Evolutionary conservation across 2,113 vertebrate species (phyloP).

Genomic region (Onychorhynchus coronatus): DNA sequence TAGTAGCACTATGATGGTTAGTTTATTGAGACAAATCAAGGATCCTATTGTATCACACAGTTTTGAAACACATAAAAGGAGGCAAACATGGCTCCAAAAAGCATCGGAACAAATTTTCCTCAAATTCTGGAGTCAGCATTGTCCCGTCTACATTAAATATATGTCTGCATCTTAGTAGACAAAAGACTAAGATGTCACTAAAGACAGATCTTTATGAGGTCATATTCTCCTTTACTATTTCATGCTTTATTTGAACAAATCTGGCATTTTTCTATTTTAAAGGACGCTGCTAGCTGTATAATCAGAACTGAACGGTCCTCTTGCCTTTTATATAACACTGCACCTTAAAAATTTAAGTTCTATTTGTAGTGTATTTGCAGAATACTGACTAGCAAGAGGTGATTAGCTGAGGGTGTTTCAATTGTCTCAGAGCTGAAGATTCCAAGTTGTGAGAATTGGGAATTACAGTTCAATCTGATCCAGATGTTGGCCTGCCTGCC

Average conservation of each 20-base stretch:
- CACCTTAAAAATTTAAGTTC: background rate
- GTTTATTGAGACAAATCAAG: background rate
- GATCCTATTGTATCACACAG: background rate
- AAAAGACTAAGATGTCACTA: background rate
- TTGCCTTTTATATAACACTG: background rate
- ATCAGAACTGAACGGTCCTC: background rate
- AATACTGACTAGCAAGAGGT: background rate
- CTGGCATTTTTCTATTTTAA: background rate
- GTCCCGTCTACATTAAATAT: background rate
- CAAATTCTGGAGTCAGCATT: background rate
- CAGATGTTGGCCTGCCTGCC: background rate
- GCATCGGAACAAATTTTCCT: background rate
- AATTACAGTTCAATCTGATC: background rate
- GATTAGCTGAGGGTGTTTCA: background rate
- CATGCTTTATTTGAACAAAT: background rate
- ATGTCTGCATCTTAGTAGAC: background rate
- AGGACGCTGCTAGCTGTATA: background rate
- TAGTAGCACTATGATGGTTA: background rate
- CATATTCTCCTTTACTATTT: background rate
- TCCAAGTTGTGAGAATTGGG: background rate
- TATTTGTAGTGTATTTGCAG: background rate
- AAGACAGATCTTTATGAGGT: background rate
- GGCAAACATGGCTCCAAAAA: background rate
- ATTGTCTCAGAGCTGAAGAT: background rate
- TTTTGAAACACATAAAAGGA: background rate